These are phyloP conservation scores for Cataglyphis rosenhaueri DNA, from an alignment of 2,888 invertebrate species.

Conservation along the genomic window DNA sequence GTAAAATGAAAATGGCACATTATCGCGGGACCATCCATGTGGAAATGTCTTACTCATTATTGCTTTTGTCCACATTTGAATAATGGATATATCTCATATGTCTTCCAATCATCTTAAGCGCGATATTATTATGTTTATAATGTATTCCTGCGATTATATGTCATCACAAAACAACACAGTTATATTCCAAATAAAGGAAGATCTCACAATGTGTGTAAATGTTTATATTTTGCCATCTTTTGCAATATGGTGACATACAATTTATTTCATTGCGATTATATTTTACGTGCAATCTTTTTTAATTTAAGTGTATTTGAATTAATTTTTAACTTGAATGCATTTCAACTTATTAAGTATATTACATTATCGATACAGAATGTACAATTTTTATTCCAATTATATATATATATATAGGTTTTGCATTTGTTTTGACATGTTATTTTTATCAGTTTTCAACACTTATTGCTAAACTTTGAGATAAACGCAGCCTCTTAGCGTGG, in stretches of 20 bases:
- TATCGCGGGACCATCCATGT: constrained; percentile 72
- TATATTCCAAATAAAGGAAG: constrained; percentile 77
- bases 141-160: constrained; percentile 70
- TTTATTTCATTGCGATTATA: neutral
- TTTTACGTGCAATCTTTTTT: neutral
- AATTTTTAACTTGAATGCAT: no score
- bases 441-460: no score
- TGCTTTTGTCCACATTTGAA: constrained; percentile 62
- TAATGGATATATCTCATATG: constrained; percentile 76
- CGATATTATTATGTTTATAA: constrained; percentile 67
- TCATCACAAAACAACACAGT: constrained; percentile 71
- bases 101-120: constrained; percentile 76
- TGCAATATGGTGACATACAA: neutral
- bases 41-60: constrained; percentile 40
- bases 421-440: no score
- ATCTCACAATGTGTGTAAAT: constrained; percentile 66
- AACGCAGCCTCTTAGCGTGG: no score
- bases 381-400: no score
- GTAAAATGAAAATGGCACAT: constrained; percentile 47
- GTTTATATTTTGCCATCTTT: neutral
- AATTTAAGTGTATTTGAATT: no score
- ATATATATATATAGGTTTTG: no score
- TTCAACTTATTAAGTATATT: no score
- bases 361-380: no score
- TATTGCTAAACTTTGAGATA: no score